These are phyloP conservation scores for Drosophila limbata DNA, from an alignment of 2,888 invertebrate species.

Conservation along the genomic window DNA sequence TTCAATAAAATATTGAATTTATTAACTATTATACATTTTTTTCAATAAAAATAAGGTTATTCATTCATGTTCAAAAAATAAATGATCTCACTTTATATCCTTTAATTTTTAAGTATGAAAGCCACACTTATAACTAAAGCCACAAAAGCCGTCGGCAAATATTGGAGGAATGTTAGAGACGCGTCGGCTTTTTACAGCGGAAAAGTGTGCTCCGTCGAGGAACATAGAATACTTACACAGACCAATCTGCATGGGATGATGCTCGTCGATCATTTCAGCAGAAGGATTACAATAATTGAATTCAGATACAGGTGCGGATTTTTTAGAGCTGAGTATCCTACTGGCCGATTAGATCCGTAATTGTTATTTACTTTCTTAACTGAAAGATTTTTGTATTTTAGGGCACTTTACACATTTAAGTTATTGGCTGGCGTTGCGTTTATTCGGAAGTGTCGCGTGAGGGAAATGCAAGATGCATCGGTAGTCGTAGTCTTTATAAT, in stretches of 20 bases:
- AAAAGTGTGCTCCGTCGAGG: background rate
- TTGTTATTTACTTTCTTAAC: background rate
- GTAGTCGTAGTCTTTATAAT: constrained; percentile 33
- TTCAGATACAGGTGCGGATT: background rate
- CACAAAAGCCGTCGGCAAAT: constrained; percentile 16
- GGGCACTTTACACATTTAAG: constrained; percentile 33
- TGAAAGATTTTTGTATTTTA: constrained; percentile 5
- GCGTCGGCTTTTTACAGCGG: constrained; percentile 39
- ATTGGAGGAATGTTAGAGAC: background rate
- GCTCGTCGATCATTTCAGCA: constrained; percentile 83
- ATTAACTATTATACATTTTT: background rate
- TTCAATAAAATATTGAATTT: background rate
- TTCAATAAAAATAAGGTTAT: background rate
- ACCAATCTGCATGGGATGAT: constrained; percentile 84
- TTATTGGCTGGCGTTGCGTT: constrained; percentile 4
- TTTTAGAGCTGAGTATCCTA: background rate
- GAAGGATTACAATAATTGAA: background rate
- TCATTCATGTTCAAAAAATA: background rate
- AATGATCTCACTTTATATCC: background rate
- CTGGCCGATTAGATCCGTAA: background rate
- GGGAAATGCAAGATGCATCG: constrained; percentile 41
- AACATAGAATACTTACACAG: constrained; percentile 83
- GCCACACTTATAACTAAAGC: background rate
- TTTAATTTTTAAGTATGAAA: no score
- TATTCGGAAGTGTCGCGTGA: constrained; percentile 22